A percentile compares a stretch with the other conserved stretches of the same genome.
phyloP scores from a whole-genome alignment of 2,888 invertebrate species.

The Anthrax anthrax region DNA sequence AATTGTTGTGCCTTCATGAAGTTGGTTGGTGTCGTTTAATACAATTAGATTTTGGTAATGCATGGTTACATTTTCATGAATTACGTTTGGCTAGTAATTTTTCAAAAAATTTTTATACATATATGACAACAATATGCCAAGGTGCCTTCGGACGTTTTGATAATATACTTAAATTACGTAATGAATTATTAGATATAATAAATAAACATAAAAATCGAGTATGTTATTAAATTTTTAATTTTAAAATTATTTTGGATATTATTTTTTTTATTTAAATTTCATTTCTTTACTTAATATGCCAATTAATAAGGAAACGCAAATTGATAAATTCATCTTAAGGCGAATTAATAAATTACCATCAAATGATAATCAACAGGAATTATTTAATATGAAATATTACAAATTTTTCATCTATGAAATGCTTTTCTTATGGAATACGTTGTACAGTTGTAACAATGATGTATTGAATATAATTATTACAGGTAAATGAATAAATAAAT shows the following conservation, averaged over 20 bases:
- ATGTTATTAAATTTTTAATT: background rate
- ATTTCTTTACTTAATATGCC: background rate
- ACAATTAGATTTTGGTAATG: slow-evolving; percentile 41
- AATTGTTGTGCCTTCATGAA: slow-evolving; percentile 41
- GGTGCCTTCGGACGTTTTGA: slow-evolving; percentile 22
- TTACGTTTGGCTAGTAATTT: slow-evolving; percentile 40
- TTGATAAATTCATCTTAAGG: slow-evolving; percentile 32
- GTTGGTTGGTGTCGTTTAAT: slow-evolving; percentile 47
- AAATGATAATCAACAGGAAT: slow-evolving; percentile 16
- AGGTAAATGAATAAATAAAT: slow-evolving; percentile 23
- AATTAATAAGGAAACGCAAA: slow-evolving; percentile 30
- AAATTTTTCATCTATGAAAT: slow-evolving; percentile 47
- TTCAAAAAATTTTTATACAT: slow-evolving; percentile 51
- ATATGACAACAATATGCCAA: slow-evolving; percentile 38
- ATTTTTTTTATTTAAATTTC: too few species aligned
- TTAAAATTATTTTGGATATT: too few species aligned
- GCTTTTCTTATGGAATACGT: slow-evolving; percentile 52
- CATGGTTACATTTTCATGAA: slow-evolving; percentile 38
- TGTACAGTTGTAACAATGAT: slow-evolving; percentile 40
- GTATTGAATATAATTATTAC: slow-evolving; percentile 31
- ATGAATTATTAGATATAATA: slow-evolving; percentile 21
- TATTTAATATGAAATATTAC: slow-evolving; percentile 34
- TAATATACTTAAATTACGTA: slow-evolving; percentile 17
- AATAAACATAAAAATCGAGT: slow-evolving; percentile 25
- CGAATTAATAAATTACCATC: slow-evolving; percentile 26